Base-by-base conservation (phyloP, 92 coral and sea anemone species). In the Umimayanthus chanpuru region DNA sequence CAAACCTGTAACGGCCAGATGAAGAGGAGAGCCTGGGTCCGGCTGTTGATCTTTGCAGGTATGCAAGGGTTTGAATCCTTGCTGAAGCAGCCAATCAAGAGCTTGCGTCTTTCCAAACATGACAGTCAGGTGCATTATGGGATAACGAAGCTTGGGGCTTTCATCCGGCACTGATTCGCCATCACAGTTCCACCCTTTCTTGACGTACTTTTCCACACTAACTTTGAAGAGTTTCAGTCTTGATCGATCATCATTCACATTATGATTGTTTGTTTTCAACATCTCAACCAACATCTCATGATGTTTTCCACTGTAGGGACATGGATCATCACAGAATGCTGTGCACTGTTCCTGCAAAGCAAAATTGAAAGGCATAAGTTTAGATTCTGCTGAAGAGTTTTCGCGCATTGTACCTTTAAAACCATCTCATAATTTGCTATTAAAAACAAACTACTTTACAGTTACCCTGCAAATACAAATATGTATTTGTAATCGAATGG, bases 21-120 rank as follows among this genome's bases (percentile, higher is more conserved):
- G 87, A 15, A 83, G 79, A 83, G 87, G 87, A 11, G 87, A 83
- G 66, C 87, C 77, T 43, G 65, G 77, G 26, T 68, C 87, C 14
- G 40, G 39, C 4, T 70, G 16, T 26, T 44, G 77, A 25, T 70
- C 79, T 70, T 68, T 68, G 28, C 64, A 83, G 58, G 66, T 68
- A 20, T 41, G 39, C 26, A 65, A 32, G 0, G 87, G 78, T 44
- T 29, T 41, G 18, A 83, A 40, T 29, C 65, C 43, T 44, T 83
- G 77, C 64, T 67, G 87, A 47, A 83, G 77, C 2, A 83, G 41
- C 87, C 87, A 83, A 40, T 83, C 87, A 32, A 83, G 66, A 47
- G 64, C 87, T 18, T 70, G 61, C 6, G 20, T 30, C 61, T 83
- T 83, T 9, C 87, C 87, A 67, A 83, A 83, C 78, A 83, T 44